phyloP scores from a whole-genome alignment of 1,140 invertebrate genomes.

The Neodiprion virginianus region DNA sequence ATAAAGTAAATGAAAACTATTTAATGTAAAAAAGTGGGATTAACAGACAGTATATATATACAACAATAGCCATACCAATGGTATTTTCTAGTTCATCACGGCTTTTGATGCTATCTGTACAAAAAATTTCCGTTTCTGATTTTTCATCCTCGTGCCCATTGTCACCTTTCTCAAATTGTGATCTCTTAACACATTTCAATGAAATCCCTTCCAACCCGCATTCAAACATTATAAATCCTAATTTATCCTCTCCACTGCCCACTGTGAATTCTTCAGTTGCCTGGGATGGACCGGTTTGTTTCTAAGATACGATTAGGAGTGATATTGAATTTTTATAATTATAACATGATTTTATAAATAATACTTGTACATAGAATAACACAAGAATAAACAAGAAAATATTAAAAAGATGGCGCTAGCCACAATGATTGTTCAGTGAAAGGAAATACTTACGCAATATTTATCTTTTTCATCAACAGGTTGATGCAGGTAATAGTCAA shows the following conservation, averaged over 20 bases:
- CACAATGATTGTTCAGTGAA: neutral
- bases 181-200: slow-evolving; percentile 80
- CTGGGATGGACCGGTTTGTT: slow-evolving; percentile 48
- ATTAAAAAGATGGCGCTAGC: neutral
- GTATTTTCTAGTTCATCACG: slow-evolving; percentile 53
- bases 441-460: slow-evolving; percentile 41
- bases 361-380: slow-evolving; percentile 15
- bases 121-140: slow-evolving; percentile 46
- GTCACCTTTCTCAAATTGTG: slow-evolving; percentile 77
- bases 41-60: neutral
- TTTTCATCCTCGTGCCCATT: slow-evolving; percentile 66
- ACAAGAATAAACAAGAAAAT: slow-evolving; percentile 5
- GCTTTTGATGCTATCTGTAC: slow-evolving; percentile 47
- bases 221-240: slow-evolving; percentile 97
- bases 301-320: slow-evolving; percentile 32
- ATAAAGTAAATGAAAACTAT: neutral
- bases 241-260: slow-evolving; percentile 68
- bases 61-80: slow-evolving; percentile 33
- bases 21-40: slow-evolving; percentile 8
- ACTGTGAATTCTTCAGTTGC: slow-evolving; percentile 57
- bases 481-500: slow-evolving; percentile 65
- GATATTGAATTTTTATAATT: slow-evolving; percentile 9
- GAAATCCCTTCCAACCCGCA: slow-evolving; percentile 91
- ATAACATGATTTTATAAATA: slow-evolving; percentile 13
- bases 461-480: slow-evolving; percentile 54